Conservation (phyloP, 2,888 invertebrate genomes). For the Lampropteryx suffumata region DNA sequence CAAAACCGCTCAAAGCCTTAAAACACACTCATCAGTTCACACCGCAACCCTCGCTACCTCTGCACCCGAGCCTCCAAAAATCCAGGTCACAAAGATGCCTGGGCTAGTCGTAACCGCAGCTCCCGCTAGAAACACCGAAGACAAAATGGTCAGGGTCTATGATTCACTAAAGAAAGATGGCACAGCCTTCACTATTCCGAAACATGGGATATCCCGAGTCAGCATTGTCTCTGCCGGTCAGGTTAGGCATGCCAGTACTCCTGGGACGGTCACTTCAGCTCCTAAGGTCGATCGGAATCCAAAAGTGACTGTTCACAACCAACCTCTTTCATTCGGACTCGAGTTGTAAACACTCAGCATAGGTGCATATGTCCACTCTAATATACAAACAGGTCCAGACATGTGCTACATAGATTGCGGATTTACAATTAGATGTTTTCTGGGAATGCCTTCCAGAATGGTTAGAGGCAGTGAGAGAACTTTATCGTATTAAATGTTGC, state of each 20-base stretch:
- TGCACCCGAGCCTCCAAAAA: conserved; percentile 30
- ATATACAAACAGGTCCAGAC: too few species aligned
- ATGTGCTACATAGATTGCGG: too few species aligned
- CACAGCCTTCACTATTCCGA: conserved; percentile 66
- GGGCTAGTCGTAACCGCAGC: conserved; percentile 72
- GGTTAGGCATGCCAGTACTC: conserved; percentile 36
- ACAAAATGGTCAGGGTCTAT: conserved; percentile 72
- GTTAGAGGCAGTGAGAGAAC: too few species aligned
- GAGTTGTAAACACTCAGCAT: conserved; percentile 39
- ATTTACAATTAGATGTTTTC: too few species aligned
- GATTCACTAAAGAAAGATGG: conserved; percentile 64
- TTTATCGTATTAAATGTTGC: too few species aligned
- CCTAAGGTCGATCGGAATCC: conserved; percentile 60
- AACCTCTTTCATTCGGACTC: conserved; percentile 43
- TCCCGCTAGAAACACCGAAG: conserved; percentile 51
- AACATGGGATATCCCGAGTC: conserved; percentile 62
- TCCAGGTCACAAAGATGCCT: conserved; percentile 49
- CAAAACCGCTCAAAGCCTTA: conserved; percentile 90
- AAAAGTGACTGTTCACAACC: conserved; percentile 61
- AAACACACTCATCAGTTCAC: conserved; percentile 83
- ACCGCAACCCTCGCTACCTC: conserved; percentile 24
- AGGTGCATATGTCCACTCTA: too few species aligned
- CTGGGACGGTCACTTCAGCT: conserved; percentile 6
- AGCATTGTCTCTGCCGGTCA: conserved; percentile 29
- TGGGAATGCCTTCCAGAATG: too few species aligned